Conservation (phyloP, 2,888 invertebrate species). For the Tenodera sinensis region DNA sequence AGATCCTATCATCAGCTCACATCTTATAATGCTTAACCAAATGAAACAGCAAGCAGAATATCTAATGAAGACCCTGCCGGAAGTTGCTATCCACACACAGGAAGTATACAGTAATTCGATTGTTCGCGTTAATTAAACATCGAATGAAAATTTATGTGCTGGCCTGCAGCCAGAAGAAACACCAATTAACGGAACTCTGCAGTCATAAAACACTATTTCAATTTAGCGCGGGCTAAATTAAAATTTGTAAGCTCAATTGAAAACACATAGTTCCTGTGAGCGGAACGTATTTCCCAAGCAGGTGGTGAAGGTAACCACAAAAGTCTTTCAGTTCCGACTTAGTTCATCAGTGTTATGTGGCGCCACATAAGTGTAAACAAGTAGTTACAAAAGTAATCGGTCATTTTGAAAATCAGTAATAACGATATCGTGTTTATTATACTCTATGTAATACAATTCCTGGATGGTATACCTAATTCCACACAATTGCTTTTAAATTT, state of each 20-base stretch:
- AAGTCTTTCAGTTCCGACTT: background rate
- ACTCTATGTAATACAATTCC: too few species aligned
- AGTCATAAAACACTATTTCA: background rate
- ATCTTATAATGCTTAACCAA: background rate
- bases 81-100: background rate
- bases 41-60: background rate
- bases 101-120: background rate
- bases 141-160: background rate
- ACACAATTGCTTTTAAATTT: too few species aligned
- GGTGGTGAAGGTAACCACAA: background rate
- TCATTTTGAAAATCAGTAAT: too few species aligned
- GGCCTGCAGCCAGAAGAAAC: background rate
- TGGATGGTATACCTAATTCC: too few species aligned
- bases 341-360: too few species aligned
- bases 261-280: background rate
- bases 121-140: constrained; percentile 4
- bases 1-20: background rate
- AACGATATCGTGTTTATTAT: too few species aligned
- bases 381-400: too few species aligned
- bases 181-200: background rate
- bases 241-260: background rate
- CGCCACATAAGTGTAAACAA: too few species aligned
- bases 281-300: background rate
- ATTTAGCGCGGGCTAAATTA: background rate
- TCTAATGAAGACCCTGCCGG: background rate